Conservation (phyloP, 92 coral and sea anemone species). For the Zoanthus gigantus region DNA sequence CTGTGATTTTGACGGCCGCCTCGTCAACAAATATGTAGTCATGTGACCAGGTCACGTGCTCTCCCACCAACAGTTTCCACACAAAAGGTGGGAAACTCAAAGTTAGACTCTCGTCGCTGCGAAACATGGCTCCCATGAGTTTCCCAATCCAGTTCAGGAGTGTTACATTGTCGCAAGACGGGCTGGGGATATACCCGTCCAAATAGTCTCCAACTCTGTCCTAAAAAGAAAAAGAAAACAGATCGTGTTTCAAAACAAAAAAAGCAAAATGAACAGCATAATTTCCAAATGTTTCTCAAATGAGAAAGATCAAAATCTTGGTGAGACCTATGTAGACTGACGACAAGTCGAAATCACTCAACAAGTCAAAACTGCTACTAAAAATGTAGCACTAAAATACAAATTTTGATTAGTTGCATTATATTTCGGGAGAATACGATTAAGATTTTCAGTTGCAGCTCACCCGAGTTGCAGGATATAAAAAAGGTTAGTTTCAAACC, state of each 20-base stretch:
- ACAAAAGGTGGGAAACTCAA: conserved; percentile 89
- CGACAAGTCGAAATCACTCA: no score
- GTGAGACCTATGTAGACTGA: no score
- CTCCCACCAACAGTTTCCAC: conserved; percentile 97
- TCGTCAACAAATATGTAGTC: conserved; percentile 89
- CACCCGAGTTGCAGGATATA: no score
- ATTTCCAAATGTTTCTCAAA: no score
- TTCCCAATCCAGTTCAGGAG: conserved; percentile 87
- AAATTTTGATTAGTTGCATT: no score
- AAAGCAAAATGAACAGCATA: not conserved
- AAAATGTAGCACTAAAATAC: no score
- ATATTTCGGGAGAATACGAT: no score
- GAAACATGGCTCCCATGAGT: conserved; percentile 92
- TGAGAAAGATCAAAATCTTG: no score
- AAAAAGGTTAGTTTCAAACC: no score
- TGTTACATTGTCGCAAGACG: conserved; percentile 74
- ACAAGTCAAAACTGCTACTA: no score
- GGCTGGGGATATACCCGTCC: conserved; percentile 91
- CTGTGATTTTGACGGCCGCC: conserved; percentile 83
- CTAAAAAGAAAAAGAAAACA: conserved; percentile 38
- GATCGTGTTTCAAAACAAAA: no score
- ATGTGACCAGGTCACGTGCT: conserved; percentile 96
- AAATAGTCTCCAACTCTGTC: conserved; percentile 88
- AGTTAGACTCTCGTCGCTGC: conserved; percentile 97
- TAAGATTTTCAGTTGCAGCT: no score